Conservation (phyloP, 2,113 vertebrate species). For the Onychostoma macrolepis region DNA sequence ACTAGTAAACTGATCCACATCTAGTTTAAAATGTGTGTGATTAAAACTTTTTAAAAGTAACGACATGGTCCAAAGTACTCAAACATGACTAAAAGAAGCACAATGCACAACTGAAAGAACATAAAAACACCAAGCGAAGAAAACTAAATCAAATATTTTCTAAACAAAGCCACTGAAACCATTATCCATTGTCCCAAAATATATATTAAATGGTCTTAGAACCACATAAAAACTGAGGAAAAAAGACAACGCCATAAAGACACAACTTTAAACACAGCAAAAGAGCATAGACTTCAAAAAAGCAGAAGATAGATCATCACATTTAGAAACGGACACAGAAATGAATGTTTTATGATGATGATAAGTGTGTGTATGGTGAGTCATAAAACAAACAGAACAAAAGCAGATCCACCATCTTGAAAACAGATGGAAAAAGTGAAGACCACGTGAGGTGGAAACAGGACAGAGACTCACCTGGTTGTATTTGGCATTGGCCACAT, state of each 20-base stretch:
- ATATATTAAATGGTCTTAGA: neutral
- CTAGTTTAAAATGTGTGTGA: neutral
- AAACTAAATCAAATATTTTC: neutral
- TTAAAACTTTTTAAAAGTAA: neutral
- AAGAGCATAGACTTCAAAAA: neutral
- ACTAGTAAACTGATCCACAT: neutral
- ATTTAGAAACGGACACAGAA: neutral
- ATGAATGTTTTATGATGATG: neutral
- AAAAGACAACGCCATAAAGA: neutral
- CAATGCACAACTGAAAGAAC: neutral
- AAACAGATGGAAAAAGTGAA: neutral
- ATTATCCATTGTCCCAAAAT: neutral
- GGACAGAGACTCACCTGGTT: constrained; percentile 86
- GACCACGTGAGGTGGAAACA: neutral
- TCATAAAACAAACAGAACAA: neutral
- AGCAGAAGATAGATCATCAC: neutral
- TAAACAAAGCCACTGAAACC: neutral
- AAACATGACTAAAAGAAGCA: constrained; percentile 8
- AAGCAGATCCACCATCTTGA: neutral
- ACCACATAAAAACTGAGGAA: neutral
- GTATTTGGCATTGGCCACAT: constrained; percentile 98
- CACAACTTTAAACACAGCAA: neutral
- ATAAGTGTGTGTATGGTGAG: neutral
- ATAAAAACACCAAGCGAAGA: neutral
- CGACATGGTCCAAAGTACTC: neutral